Percentiles rank a stretch among this genome's conserved stretches.
Conservation (phyloP, 2,888 invertebrate species). For the Platycheirus albimanus region DNA sequence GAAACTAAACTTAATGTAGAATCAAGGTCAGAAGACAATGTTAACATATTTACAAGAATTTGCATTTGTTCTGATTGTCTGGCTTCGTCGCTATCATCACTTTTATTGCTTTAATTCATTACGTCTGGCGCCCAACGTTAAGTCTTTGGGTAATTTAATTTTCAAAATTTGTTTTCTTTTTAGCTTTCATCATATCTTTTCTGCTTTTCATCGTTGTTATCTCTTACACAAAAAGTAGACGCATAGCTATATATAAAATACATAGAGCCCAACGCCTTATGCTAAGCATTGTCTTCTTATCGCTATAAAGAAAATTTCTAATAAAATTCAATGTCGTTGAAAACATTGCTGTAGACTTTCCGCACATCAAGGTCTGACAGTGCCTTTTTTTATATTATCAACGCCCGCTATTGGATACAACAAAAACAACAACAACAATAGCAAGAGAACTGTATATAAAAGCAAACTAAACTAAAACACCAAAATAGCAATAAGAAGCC, state of each 20-base stretch:
- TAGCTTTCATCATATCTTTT: constrained; percentile 30
- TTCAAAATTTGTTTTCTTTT: constrained; percentile 23
- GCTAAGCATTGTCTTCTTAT: constrained; percentile 34
- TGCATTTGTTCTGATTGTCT: constrained; percentile 16
- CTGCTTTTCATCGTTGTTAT: constrained; percentile 22
- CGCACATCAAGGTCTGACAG: constrained; percentile 31
- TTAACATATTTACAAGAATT: constrained; percentile 20
- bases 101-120: constrained; percentile 25
- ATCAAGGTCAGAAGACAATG: constrained; percentile 26
- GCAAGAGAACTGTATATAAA: too few relatives aligned
- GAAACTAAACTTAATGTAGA: background rate
- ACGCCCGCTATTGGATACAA: background rate
- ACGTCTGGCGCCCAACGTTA: constrained; percentile 28
- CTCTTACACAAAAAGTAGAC: constrained; percentile 7
- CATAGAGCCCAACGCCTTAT: constrained; percentile 23
- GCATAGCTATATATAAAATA: constrained; percentile 2
- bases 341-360: constrained; percentile 2
- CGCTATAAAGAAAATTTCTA: constrained; percentile 19
- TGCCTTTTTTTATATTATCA: constrained; percentile 11
- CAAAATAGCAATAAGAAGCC: constrained; percentile 54
- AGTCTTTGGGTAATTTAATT: constrained; percentile 19
- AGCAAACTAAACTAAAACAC: constrained; percentile 6
- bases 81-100: constrained; percentile 17
- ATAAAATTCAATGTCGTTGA: constrained; percentile 37
- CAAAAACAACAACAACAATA: too few relatives aligned